A percentile compares a stretch with the other conserved stretches of the same genome.
These are phyloP conservation scores for Dicrostonyx torquatus DNA, from an alignment of 2,797 vertebrate genomes.

Conservation along the genomic window DNA sequence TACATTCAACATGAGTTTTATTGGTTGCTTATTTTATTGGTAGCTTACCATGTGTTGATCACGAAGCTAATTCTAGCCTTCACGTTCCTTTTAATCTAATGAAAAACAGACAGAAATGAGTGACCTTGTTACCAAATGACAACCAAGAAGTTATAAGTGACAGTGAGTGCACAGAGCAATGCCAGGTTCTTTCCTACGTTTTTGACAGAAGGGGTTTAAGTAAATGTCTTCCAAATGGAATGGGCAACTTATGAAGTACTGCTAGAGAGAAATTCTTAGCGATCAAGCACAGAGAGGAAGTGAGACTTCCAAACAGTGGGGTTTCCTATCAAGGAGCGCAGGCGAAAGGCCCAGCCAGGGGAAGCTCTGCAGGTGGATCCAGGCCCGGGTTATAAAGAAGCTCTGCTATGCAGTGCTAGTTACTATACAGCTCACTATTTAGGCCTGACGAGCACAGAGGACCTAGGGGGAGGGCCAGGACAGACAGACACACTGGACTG, in stretches of 20 bases:
- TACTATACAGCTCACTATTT: neutral
- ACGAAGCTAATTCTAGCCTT: slow-evolving; percentile 20
- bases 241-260: neutral
- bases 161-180: neutral
- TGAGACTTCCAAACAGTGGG: neutral
- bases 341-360: neutral
- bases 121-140: neutral
- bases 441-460: neutral
- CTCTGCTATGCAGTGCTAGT: neutral
- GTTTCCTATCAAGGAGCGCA: neutral
- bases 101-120: neutral
- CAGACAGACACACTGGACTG: no score
- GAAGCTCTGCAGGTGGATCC: no score
- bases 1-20: neutral
- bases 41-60: neutral
- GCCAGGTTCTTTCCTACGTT: neutral
- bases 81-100: neutral
- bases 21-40: neutral
- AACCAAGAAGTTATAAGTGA: neutral
- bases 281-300: neutral
- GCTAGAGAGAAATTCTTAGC: neutral
- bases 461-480: neutral
- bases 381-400: neutral
- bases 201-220: slow-evolving; percentile 20
- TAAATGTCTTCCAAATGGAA: slow-evolving; percentile 6